Conservation (phyloP, 2,113 vertebrate genomes). For the Crotalus viridis region DNA sequence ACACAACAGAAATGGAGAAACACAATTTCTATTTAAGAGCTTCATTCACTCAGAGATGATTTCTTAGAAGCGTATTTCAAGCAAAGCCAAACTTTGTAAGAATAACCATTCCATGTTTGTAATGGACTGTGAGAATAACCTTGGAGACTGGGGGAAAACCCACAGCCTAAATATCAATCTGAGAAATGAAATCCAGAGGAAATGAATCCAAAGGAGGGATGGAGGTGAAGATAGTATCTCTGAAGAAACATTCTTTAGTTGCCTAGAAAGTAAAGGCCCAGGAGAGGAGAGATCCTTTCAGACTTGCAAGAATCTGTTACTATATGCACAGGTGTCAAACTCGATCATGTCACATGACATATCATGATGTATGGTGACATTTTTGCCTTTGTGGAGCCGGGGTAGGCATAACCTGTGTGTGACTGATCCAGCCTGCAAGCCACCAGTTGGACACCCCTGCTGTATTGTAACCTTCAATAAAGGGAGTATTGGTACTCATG, state of each 20-base stretch:
- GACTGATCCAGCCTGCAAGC: no score
- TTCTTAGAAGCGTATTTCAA: not conserved
- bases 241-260: not conserved
- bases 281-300: not conserved
- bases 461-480: not conserved
- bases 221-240: not conserved
- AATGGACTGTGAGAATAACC: not conserved
- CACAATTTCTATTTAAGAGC: not conserved
- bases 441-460: no score
- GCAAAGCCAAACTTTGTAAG: not conserved
- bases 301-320: not conserved
- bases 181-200: not conserved
- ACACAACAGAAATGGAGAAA: not conserved
- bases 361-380: no score
- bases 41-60: not conserved
- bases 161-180: not conserved
- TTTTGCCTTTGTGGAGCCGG: no score
- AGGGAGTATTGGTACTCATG: not conserved
- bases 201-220: not conserved
- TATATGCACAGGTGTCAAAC: not conserved
- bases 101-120: not conserved
- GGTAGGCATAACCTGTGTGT: no score
- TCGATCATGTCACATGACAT: no score
- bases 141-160: not conserved
- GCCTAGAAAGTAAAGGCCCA: not conserved